These are phyloP conservation scores for Eulithis testata DNA, from an alignment of 2,888 invertebrate species.

Conservation along the genomic window DNA sequence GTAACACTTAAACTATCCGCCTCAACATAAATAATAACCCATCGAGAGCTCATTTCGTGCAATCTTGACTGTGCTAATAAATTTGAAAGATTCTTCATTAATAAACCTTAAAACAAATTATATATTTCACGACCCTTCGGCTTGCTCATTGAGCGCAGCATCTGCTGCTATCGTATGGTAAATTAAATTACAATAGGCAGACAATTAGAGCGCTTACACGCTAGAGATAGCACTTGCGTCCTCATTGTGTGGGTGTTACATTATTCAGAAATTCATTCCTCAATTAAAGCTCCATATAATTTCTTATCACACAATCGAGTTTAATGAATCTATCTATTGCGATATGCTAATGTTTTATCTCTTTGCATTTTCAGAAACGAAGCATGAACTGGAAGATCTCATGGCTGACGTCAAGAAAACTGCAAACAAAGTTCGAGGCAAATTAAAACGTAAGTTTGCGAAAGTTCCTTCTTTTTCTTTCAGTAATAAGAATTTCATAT, in stretches of 20 bases:
- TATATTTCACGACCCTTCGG: conserved; percentile 36
- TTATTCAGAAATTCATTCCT: conserved; percentile 40
- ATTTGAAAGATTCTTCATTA: background rate
- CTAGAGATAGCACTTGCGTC: conserved; percentile 44
- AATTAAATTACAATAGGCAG: conserved; percentile 54
- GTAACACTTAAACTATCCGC: conserved; percentile 21
- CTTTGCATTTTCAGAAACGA: conserved; percentile 93
- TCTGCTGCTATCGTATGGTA: conserved; percentile 46
- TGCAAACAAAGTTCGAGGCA: conserved; percentile 99
- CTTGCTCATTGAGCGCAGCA: conserved; percentile 38
- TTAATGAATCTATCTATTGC: conserved; percentile 18
- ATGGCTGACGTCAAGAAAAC: conserved; percentile 99
- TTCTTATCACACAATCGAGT: conserved; percentile 31
- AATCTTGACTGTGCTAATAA: conserved; percentile 30
- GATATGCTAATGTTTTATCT: conserved; percentile 21
- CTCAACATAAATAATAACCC: conserved; percentile 7
- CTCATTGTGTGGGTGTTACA: conserved; percentile 45
- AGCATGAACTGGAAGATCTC: conserved; percentile 99
- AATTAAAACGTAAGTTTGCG: conserved; percentile 96
- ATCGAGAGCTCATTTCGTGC: conserved; percentile 19
- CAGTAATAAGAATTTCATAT: too few relatives aligned
- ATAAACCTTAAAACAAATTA: conserved; percentile 30
- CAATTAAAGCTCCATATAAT: conserved; percentile 41
- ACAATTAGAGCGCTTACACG: conserved; percentile 53
- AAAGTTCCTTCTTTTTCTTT: background rate